Evolutionary conservation across 2,888 invertebrate species (phyloP).

Genomic region (Cecidostiba fungosa): DNA sequence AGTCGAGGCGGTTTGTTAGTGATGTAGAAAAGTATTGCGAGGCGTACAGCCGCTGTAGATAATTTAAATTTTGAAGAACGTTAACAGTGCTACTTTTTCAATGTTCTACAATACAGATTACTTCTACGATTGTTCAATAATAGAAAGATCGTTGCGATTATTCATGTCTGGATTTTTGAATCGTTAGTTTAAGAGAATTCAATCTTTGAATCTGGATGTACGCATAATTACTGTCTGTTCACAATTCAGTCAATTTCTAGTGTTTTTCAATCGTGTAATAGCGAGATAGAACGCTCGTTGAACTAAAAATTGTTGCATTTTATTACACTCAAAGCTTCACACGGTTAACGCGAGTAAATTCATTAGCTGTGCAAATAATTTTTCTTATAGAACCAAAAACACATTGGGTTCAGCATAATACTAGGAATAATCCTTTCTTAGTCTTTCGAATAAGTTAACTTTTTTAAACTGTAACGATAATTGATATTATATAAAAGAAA

Average conservation of each 20-base stretch:
- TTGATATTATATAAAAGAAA: slow-evolving; percentile 28
- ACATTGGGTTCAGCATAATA: slow-evolving; percentile 9
- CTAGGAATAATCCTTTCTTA: slow-evolving; percentile 31
- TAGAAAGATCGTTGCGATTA: slow-evolving; percentile 33
- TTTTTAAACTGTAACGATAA: slow-evolving; percentile 40
- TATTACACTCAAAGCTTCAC: slow-evolving; percentile 27
- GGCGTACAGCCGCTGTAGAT: background rate
- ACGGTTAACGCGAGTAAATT: slow-evolving; percentile 22
- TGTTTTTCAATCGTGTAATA: slow-evolving; percentile 30
- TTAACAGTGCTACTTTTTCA: background rate
- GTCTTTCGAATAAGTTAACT: slow-evolving; percentile 26
- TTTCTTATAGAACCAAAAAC: background rate
- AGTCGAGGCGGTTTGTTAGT: background rate
- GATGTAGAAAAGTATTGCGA: background rate
- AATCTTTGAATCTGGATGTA: slow-evolving; percentile 43
- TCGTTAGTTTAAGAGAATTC: slow-evolving; percentile 4
- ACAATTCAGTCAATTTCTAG: slow-evolving; percentile 49
- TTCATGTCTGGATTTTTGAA: slow-evolving; percentile 19
- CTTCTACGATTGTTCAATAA: background rate
- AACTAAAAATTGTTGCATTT: slow-evolving; percentile 48
- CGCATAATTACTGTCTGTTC: slow-evolving; percentile 41
- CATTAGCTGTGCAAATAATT: slow-evolving; percentile 37
- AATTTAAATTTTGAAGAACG: background rate
- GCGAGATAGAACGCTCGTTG: slow-evolving; percentile 22
- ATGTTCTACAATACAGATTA: background rate